A percentile compares a stretch with the other conserved stretches of the same genome.
Evolutionary conservation across 1,140 invertebrate genomes (phyloP).

Genomic region (Dufourea novaeangliae): DNA sequence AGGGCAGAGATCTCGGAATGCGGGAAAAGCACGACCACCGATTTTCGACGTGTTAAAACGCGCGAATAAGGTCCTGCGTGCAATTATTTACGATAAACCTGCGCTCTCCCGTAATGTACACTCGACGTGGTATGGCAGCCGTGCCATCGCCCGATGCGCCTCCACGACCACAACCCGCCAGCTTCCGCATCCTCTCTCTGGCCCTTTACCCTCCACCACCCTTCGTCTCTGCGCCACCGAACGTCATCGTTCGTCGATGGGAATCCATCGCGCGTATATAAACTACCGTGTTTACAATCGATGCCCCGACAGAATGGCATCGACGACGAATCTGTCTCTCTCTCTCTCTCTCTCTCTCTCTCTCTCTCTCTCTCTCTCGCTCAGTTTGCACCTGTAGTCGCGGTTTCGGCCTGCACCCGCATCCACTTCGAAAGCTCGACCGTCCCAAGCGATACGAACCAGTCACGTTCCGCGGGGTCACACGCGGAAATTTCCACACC

Average conservation of each 20-base stretch:
- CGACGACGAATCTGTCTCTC: background rate
- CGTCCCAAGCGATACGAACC: conserved; percentile 6
- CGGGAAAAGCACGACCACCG: conserved; percentile 32
- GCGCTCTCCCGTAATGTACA: conserved; percentile 41
- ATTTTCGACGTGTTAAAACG: conserved; percentile 72
- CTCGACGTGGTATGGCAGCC: conserved; percentile 4
- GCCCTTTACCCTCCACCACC: background rate
- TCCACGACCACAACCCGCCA: background rate
- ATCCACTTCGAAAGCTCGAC: conserved; percentile 52
- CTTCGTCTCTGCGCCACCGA: conserved; percentile 11
- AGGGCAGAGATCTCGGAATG: conserved; percentile 13
- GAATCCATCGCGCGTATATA: conserved; percentile 50
- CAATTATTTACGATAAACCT: conserved; percentile 78
- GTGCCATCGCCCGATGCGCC: background rate
- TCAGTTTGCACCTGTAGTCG: conserved; percentile 9
- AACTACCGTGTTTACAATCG: conserved; percentile 68
- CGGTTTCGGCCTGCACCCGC: background rate
- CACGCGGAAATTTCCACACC: conserved; percentile 25
- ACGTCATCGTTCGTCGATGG: conserved; percentile 60
- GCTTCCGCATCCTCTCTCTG: background rate
- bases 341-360: background rate
- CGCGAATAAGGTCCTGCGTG: conserved; percentile 69
- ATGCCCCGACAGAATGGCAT: conserved; percentile 39
- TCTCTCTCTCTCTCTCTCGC: background rate
- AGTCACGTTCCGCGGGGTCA: conserved; percentile 13